A percentile compares a stretch with the other conserved stretches of the same genome.
Evolutionary conservation across 2,797 vertebrate species (phyloP).

Genomic region (Protonibea diacanthus): DNA sequence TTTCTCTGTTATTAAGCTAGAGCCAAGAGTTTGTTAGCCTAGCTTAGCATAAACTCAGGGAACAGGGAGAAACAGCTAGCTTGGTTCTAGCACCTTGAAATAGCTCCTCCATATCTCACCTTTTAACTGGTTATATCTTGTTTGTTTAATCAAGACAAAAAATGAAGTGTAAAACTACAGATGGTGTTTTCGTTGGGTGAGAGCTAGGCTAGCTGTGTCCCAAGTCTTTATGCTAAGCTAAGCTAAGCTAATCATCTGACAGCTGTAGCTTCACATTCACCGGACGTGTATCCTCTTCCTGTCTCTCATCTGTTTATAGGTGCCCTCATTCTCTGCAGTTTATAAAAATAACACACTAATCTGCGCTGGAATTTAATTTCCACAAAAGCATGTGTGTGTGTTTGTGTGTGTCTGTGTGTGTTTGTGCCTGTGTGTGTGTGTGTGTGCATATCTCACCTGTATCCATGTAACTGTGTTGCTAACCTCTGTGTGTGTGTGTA

Average conservation of each 20-base stretch:
- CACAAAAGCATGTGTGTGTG: constrained; percentile 6
- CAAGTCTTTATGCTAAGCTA: not conserved
- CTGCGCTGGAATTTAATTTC: constrained; percentile 45
- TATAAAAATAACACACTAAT: constrained; percentile 25
- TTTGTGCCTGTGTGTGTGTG: constrained; percentile 54
- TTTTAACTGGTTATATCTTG: not conserved
- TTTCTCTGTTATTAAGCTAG: not conserved
- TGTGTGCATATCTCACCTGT: constrained; percentile 33
- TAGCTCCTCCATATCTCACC: not conserved
- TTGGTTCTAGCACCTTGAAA: not conserved
- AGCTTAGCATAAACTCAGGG: not conserved
- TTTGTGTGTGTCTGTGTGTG: constrained; percentile 18
- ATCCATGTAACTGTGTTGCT: not conserved
- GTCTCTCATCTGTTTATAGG: not conserved
- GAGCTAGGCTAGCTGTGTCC: not conserved
- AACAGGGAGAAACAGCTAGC: not conserved
- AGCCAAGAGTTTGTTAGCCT: not conserved
- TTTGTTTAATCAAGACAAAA: not conserved
- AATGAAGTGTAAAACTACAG: too few species aligned
- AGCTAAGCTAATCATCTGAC: not conserved
- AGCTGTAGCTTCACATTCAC: not conserved
- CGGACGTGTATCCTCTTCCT: not conserved
- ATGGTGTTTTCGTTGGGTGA: not conserved
- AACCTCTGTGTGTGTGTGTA: not conserved
- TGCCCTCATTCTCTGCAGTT: constrained; percentile 4